Conservation (phyloP, 2,113 vertebrate species). For the crab-eating macaque (Macaca fascicularis) region DNA sequence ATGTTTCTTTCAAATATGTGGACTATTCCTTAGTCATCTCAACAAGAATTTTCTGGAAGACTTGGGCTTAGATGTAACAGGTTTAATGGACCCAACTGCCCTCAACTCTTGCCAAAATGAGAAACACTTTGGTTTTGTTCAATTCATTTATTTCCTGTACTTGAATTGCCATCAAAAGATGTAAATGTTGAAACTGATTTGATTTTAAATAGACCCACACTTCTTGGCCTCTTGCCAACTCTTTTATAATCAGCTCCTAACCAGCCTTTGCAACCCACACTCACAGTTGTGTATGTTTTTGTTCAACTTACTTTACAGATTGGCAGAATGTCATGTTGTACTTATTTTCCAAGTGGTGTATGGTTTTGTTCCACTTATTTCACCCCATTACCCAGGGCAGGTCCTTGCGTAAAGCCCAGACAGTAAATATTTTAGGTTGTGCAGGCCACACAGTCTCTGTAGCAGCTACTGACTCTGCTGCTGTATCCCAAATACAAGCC, state of each 20-base stretch:
- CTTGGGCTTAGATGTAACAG: accelerated
- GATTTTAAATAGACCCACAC: not conserved
- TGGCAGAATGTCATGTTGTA: not conserved
- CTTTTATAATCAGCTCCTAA: not conserved
- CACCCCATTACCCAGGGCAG: not conserved
- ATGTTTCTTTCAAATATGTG: not conserved
- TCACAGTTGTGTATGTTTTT: not conserved
- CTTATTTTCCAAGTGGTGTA: not conserved
- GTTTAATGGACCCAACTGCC: not conserved
- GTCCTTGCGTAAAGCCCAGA: not conserved
- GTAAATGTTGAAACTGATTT: not conserved
- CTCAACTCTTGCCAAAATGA: not conserved
- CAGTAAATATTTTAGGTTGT: not conserved
- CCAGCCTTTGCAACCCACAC: not conserved
- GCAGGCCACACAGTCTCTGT: not conserved
- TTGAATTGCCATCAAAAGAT: not conserved
- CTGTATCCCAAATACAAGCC: not conserved
- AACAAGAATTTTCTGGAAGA: not conserved
- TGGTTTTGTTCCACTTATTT: not conserved
- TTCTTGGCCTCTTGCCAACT: not conserved
- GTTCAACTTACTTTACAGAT: not conserved
- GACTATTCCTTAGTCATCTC: not conserved
- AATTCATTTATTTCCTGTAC: not conserved
- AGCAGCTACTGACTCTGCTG: not conserved
- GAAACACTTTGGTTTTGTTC: not conserved